These are phyloP conservation scores for Sphaeramia orbicularis DNA, from an alignment of 2,797 vertebrate genomes.

Conservation along the genomic window DNA sequence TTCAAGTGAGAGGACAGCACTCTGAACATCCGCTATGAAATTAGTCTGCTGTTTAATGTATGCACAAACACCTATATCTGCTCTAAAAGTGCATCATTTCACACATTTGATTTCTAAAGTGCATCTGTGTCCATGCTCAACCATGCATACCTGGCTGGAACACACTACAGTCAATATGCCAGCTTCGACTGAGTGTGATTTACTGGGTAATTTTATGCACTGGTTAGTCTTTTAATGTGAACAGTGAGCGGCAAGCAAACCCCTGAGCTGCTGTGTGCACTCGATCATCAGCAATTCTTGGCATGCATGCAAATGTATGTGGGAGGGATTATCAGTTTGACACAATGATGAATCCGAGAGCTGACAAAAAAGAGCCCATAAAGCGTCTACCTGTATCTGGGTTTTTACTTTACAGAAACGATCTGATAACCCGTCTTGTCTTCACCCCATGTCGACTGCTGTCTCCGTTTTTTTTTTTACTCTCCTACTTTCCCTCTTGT, in stretches of 20 bases:
- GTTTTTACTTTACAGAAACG: neutral
- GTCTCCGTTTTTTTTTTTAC: conserved; percentile 1
- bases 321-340: conserved; percentile 77
- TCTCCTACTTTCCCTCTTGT: conserved; percentile 1
- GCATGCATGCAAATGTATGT: conserved; percentile 67
- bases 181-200: conserved; percentile 35
- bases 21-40: conserved; percentile 15
- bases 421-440: conserved; percentile 5
- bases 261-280: conserved; percentile 33
- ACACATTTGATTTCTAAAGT: conserved; percentile 6
- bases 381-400: conserved; percentile 17
- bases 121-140: conserved; percentile 33
- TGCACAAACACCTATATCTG: conserved; percentile 7
- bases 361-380: conserved; percentile 15
- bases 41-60: conserved; percentile 28
- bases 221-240: conserved; percentile 40
- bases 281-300: conserved; percentile 38
- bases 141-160: conserved; percentile 15
- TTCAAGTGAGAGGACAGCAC: conserved; percentile 35
- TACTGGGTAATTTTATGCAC: conserved; percentile 56
- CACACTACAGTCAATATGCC: conserved; percentile 25
- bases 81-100: neutral
- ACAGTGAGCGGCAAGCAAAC: conserved; percentile 22
- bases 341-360: conserved; percentile 45
- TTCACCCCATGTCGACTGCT: neutral